Percentiles rank a stretch among this genome's conserved stretches.
These are phyloP conservation scores for Halcyon smyrnensis DNA, from an alignment of 2,797 vertebrate species.

Conservation along the genomic window DNA sequence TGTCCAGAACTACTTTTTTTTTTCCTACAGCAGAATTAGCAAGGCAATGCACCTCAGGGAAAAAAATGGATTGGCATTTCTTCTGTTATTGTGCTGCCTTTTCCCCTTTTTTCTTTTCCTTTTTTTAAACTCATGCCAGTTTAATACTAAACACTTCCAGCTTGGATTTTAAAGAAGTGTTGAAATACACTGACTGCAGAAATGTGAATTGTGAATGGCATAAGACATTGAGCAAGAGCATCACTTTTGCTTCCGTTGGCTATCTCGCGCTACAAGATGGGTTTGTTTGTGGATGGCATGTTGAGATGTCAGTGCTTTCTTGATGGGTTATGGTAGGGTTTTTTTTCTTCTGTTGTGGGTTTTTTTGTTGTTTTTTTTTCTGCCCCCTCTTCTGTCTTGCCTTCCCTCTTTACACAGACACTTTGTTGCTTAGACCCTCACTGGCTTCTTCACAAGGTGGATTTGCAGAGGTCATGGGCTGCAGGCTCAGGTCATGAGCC, in stretches of 20 bases:
- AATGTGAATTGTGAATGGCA: not conserved
- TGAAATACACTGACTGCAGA: not conserved
- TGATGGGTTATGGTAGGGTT: not conserved
- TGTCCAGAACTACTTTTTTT: constrained; percentile 21
- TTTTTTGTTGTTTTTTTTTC: too few species aligned
- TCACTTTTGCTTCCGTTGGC: not conserved
- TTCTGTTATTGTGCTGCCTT: not conserved
- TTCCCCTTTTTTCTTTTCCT: not conserved
- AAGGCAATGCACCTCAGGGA: not conserved
- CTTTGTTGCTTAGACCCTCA: not conserved
- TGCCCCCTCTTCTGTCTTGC: not conserved
- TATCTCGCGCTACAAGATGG: not conserved
- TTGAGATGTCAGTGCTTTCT: not conserved
- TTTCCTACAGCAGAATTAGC: not conserved
- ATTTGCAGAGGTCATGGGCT: not conserved
- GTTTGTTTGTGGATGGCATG: not conserved
- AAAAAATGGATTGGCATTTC: not conserved
- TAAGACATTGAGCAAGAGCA: not conserved
- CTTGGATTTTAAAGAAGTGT: constrained; percentile 18
- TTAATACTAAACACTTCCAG: not conserved
- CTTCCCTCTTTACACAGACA: not conserved
- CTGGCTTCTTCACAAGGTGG: not conserved
- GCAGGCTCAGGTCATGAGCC: not conserved
- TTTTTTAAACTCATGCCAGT: not conserved
- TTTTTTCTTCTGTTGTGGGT: not conserved